Evolutionary conservation across 2,113 vertebrate genomes (phyloP).

Genomic region (Ammodytes dubius): DNA sequence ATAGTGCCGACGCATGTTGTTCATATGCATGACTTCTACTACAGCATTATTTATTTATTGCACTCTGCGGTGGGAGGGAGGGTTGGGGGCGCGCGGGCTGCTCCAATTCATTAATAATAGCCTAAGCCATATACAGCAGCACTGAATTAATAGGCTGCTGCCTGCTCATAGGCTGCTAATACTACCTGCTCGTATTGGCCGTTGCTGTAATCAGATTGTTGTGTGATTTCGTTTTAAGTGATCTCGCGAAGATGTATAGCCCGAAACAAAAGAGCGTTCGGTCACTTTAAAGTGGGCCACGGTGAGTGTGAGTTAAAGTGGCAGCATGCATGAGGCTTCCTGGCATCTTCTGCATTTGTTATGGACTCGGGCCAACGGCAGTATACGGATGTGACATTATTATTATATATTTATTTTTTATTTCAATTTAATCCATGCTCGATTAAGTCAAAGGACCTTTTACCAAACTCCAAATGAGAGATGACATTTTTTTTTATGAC

Average conservation of each 20-base stretch:
- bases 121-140: slow-evolving; percentile 66
- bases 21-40: slow-evolving; percentile 83
- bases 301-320: slow-evolving; percentile 37
- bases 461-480: neutral
- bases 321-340: slow-evolving; percentile 37
- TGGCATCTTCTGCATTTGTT: slow-evolving; percentile 19
- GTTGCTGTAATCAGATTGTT: slow-evolving; percentile 13
- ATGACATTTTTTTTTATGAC: neutral
- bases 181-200: slow-evolving; percentile 36
- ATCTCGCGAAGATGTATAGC: slow-evolving; percentile 12
- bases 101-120: slow-evolving; percentile 83
- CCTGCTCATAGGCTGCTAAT: slow-evolving; percentile 18
- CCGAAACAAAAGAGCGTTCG: slow-evolving; percentile 28
- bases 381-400: no score
- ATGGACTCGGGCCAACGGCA: neutral
- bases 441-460: neutral
- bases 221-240: neutral
- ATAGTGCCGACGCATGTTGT: slow-evolving; percentile 75
- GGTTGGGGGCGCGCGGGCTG: slow-evolving; percentile 56
- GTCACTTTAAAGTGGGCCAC: slow-evolving; percentile 49
- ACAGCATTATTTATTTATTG: slow-evolving; percentile 84
- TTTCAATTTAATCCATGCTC: neutral
- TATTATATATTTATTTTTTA: neutral
- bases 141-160: slow-evolving; percentile 73
- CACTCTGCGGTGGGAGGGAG: slow-evolving; percentile 68